Percentiles rank a stretch among this genome's conserved stretches.
phyloP scores from a whole-genome alignment of 2,113 vertebrate genomes.

The Nycticorax nycticorax region DNA sequence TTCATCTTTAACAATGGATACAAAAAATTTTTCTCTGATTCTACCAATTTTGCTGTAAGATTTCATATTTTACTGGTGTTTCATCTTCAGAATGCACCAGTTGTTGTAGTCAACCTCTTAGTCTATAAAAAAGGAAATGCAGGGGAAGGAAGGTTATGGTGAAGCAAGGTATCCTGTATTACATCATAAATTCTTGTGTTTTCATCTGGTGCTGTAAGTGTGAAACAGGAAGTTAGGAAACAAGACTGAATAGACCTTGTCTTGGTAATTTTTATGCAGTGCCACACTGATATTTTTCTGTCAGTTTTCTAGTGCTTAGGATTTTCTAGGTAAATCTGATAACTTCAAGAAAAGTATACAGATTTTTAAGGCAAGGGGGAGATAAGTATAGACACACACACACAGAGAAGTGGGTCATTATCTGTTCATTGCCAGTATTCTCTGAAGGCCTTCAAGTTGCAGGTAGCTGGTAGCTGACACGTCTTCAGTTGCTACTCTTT shows the following conservation, averaged over 20 bases:
- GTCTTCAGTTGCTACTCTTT: background rate
- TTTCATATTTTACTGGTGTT: background rate
- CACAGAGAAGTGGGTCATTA: background rate
- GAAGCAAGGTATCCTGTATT: background rate
- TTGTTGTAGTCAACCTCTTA: background rate
- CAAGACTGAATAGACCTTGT: background rate
- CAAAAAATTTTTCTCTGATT: background rate
- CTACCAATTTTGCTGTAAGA: background rate
- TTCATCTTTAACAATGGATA: background rate
- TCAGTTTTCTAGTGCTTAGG: background rate
- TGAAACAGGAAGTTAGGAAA: background rate
- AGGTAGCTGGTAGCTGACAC: background rate
- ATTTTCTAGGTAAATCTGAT: background rate
- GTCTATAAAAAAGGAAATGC: background rate
- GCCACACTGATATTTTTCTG: background rate
- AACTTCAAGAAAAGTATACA: background rate
- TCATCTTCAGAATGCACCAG: background rate
- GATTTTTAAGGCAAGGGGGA: background rate
- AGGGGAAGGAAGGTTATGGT: background rate
- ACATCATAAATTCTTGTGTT: background rate
- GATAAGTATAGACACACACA: background rate
- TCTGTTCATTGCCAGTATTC: background rate
- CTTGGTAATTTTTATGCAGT: background rate
- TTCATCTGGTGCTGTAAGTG: background rate
- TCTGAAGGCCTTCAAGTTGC: conserved; percentile 33